A percentile compares a stretch with the other conserved stretches of the same genome.
These are phyloP conservation scores for Pristis pectinata DNA, from an alignment of 2,797 vertebrate species.

Conservation along the genomic window DNA sequence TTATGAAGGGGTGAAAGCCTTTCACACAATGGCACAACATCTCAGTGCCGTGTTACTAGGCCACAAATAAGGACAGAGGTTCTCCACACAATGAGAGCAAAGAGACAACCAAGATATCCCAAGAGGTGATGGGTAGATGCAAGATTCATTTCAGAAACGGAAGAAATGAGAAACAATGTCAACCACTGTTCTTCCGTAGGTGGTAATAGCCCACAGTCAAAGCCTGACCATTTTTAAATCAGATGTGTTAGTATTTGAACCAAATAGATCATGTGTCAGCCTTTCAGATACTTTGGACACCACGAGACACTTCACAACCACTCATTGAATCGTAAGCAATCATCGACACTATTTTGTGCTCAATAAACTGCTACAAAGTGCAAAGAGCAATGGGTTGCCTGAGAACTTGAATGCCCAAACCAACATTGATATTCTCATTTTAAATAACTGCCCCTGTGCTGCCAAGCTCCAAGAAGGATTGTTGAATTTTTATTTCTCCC, in stretches of 20 bases:
- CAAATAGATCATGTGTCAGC: not conserved
- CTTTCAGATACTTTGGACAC: not conserved
- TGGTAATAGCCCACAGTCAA: not conserved
- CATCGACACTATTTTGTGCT: not conserved
- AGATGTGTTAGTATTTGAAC: not conserved
- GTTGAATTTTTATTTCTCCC: not conserved
- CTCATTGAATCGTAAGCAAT: too few relatives aligned
- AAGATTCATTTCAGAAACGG: not conserved
- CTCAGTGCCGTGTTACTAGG: not conserved
- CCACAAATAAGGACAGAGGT: not conserved
- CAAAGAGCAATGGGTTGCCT: not conserved
- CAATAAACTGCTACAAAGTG: not conserved
- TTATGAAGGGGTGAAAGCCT: not conserved
- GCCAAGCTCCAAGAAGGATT: not conserved
- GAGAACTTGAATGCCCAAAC: not conserved
- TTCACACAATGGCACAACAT: not conserved
- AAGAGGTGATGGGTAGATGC: not conserved
- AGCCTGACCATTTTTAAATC: not conserved
- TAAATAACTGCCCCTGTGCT: not conserved
- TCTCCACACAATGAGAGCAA: not conserved
- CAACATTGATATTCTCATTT: not conserved
- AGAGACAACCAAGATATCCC: not conserved
- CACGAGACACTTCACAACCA: too few relatives aligned
- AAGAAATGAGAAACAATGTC: too few relatives aligned
- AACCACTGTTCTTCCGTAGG: not conserved